Evolutionary conservation across 2,888 invertebrate species (phyloP).

Genomic region (Caradrina kadenii): DNA sequence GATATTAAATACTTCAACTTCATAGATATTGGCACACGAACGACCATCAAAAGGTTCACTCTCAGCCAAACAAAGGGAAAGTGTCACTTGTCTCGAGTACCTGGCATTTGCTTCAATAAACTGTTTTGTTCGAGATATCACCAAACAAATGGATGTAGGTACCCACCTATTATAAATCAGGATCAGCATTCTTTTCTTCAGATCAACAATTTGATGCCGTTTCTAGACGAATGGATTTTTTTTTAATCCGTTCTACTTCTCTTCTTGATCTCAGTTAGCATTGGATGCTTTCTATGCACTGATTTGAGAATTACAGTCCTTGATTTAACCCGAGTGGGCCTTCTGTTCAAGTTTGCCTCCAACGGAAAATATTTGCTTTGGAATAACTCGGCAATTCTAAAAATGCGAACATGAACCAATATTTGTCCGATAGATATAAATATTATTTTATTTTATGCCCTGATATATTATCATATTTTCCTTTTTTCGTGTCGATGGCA

Average conservation of each 20-base stretch:
- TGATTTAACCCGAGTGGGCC: neutral
- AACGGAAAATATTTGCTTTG: constrained; percentile 49
- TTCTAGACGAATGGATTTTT: too few relatives aligned
- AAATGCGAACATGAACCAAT: constrained; percentile 27
- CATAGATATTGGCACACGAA: constrained; percentile 1
- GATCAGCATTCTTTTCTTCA: neutral
- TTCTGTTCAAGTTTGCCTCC: constrained; percentile 35
- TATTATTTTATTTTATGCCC: constrained; percentile 12
- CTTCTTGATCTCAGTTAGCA: too few relatives aligned
- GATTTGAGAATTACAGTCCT: neutral
- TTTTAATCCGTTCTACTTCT: too few relatives aligned
- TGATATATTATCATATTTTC: constrained; percentile 6
- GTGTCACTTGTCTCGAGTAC: neutral
- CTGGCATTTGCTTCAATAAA: neutral
- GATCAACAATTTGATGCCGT: neutral
- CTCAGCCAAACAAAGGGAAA: neutral
- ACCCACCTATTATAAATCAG: too few relatives aligned
- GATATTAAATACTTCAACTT: constrained; percentile 57
- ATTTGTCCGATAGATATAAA: constrained; percentile 5
- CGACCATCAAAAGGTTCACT: constrained; percentile 30
- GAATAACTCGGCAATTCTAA: constrained; percentile 36
- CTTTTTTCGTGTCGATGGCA: constrained; percentile 12
- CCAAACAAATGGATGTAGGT: too few relatives aligned
- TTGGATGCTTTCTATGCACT: too few relatives aligned
- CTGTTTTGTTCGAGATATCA: too few relatives aligned